phyloP scores from a whole-genome alignment of 2,113 vertebrate species.

The Myotis davidii region DNA sequence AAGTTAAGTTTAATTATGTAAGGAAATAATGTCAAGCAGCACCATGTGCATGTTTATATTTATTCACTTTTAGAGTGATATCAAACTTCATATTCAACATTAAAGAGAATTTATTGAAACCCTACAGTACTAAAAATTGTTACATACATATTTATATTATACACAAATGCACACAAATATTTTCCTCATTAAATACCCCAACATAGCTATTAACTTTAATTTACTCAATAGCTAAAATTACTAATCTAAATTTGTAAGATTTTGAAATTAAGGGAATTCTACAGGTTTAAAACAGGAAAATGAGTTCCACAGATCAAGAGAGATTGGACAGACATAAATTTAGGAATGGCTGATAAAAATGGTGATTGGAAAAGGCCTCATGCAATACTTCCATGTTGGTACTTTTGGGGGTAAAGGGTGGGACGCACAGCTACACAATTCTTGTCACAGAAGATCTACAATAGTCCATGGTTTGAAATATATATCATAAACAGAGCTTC shows the following conservation, averaged over 20 bases:
- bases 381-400: not conserved
- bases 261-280: constrained; percentile 46
- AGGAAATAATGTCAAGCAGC: not conserved
- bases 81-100: constrained; percentile 26
- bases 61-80: constrained; percentile 36
- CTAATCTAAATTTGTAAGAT: constrained; percentile 32
- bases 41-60: not conserved
- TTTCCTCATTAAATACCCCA: not conserved
- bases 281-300: constrained; percentile 37
- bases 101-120: constrained; percentile 26
- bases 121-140: not conserved
- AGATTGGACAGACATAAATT: not conserved
- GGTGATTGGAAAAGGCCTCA: not conserved
- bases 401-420: not conserved
- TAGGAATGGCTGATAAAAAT: constrained; percentile 29
- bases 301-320: not conserved
- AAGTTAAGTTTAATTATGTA: constrained; percentile 36
- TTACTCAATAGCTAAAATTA: constrained; percentile 59
- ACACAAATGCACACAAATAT: not conserved
- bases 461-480: not conserved
- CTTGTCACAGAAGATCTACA: not conserved
- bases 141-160: not conserved
- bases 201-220: constrained; percentile 27
- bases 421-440: not conserved
- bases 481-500: not conserved